phyloP scores from a whole-genome alignment of 2,888 invertebrate species.

The Zhuqinia jingwanae region DNA sequence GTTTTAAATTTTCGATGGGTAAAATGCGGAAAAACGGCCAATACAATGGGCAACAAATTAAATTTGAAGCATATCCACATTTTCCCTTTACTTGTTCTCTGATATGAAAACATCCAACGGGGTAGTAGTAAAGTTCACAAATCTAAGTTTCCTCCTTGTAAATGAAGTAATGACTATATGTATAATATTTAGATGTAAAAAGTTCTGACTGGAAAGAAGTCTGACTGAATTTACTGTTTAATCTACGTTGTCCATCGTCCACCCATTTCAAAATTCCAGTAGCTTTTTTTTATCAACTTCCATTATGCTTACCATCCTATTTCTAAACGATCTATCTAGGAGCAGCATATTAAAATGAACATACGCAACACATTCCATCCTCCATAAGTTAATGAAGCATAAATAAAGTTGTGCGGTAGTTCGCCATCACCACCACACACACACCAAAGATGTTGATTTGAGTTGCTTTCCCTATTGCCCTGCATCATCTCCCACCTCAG shows the following conservation, averaged over 20 bases:
- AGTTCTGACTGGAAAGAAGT: too few species aligned
- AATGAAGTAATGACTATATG: too few species aligned
- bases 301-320: background rate
- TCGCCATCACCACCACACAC: too few species aligned
- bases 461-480: background rate
- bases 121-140: too few species aligned
- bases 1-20: background rate
- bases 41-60: constrained; percentile 6
- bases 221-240: too few species aligned
- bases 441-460: too few species aligned
- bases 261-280: background rate
- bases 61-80: background rate
- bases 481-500: background rate
- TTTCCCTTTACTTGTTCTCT: constrained; percentile 7
- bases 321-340: constrained; percentile 1
- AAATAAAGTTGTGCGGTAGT: constrained; percentile 2
- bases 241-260: background rate
- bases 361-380: background rate
- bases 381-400: constrained; percentile 38
- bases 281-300: background rate
- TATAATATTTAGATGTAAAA: too few species aligned
- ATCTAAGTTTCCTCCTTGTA: too few species aligned
- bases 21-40: too few species aligned
- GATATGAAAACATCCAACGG: too few species aligned
- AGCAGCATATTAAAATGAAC: constrained; percentile 6